A percentile compares a stretch with the other conserved stretches of the same genome.
Evolutionary conservation across 2,797 vertebrate species (phyloP).

Genomic region (Ambastaia sidthimunki): DNA sequence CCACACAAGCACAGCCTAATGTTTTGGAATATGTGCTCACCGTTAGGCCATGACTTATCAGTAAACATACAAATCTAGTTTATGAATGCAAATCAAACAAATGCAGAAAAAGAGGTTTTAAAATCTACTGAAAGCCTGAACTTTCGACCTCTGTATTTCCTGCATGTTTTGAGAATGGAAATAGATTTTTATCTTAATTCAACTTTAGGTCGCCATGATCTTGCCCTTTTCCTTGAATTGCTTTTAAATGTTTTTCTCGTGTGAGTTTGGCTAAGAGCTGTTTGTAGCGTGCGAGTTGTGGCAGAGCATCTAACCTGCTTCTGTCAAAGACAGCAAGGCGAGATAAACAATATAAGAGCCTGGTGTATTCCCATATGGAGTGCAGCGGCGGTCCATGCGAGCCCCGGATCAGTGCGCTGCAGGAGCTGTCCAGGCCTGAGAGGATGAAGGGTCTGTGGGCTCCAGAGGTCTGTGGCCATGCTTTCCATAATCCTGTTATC

Average conservation of each 20-base stretch:
- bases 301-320: constrained; percentile 77
- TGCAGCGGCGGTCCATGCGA: constrained; percentile 72
- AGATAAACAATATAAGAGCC: constrained; percentile 80
- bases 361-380: constrained; percentile 73
- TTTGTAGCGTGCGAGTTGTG: constrained; percentile 62
- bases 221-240: constrained; percentile 55
- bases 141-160: not conserved
- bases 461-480: constrained; percentile 75
- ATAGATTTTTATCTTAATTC: constrained; percentile 37
- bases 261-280: constrained; percentile 22
- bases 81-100: not conserved
- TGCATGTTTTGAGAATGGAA: constrained; percentile 10
- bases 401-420: constrained; percentile 42
- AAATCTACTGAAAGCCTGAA: not conserved
- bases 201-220: constrained; percentile 50
- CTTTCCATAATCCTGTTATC: constrained; percentile 85
- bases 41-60: not conserved
- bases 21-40: not conserved
- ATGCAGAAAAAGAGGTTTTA: constrained; percentile 13
- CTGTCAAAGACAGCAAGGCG: constrained; percentile 76
- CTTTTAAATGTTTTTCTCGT: constrained; percentile 68
- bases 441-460: constrained; percentile 59
- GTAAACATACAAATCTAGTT: not conserved
- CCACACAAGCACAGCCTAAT: not conserved
- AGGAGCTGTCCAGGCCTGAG: constrained; percentile 50